Percentiles rank a stretch among this genome's conserved stretches.
Conservation (phyloP, 2,113 vertebrate genomes). For the Archocentrus centrarchus region DNA sequence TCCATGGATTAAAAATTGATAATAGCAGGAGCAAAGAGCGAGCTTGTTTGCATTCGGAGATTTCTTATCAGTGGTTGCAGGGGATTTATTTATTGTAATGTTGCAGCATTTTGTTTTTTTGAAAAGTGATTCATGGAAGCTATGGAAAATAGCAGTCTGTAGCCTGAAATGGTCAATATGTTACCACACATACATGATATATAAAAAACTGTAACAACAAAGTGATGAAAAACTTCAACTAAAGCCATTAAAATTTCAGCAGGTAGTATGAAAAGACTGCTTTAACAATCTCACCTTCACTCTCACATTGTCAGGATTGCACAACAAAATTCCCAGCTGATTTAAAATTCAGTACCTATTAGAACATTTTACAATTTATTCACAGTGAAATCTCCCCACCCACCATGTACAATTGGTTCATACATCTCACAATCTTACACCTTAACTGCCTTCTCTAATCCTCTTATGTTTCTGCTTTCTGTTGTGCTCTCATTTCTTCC, state of each 20-base stretch:
- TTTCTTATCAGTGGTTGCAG: background rate
- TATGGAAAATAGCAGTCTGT: background rate
- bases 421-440: background rate
- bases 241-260: background rate
- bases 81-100: background rate
- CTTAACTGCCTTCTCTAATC: background rate
- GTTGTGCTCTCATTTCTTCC: conserved; percentile 23
- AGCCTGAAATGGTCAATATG: background rate
- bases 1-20: background rate
- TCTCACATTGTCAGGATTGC: background rate
- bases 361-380: background rate
- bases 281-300: background rate
- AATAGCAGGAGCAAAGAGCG: background rate
- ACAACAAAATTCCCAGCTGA: background rate
- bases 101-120: background rate
- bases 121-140: background rate
- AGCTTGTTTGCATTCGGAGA: background rate
- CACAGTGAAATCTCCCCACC: background rate
- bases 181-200: background rate
- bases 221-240: background rate
- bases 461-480: conserved; percentile 5
- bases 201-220: background rate
- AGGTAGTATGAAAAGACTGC: background rate
- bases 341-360: background rate
- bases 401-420: background rate